These are phyloP conservation scores for Eupithecia dodoneata DNA, from an alignment of 2,888 invertebrate species.

Conservation along the genomic window DNA sequence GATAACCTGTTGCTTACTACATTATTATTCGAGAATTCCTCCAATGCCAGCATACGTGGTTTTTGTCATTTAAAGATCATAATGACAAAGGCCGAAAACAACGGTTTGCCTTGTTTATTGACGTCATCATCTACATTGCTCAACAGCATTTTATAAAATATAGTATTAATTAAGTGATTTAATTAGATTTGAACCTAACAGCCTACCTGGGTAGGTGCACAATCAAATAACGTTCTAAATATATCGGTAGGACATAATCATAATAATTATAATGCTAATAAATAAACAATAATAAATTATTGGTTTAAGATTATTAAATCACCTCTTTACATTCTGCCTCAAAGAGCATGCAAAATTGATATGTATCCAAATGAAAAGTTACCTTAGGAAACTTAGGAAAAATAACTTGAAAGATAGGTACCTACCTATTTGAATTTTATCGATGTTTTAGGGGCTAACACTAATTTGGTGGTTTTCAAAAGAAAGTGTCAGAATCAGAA, in stretches of 20 bases:
- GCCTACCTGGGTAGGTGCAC: background rate
- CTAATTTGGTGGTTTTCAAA: background rate
- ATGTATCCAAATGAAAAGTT: background rate
- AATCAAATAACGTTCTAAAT: background rate
- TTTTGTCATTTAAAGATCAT: constrained; percentile 14
- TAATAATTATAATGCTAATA: no score
- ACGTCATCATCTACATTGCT: background rate
- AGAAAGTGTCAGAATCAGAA: background rate
- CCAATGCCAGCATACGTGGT: constrained; percentile 56
- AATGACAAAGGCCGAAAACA: background rate
- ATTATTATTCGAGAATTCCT: constrained; percentile 71
- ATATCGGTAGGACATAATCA: background rate
- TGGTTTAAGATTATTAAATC: no score
- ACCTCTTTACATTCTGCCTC: no score
- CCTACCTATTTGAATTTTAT: background rate
- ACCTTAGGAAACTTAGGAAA: background rate
- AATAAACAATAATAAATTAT: no score
- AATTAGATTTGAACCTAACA: background rate
- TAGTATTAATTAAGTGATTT: background rate
- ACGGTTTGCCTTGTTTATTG: constrained; percentile 4
- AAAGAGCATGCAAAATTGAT: no score
- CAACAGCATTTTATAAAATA: background rate
- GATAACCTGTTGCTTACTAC: constrained; percentile 78
- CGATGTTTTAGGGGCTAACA: background rate
- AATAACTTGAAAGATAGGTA: background rate